Conservation (phyloP, 2,888 invertebrate species). For the Kuschelorhynchus macadamiae region DNA sequence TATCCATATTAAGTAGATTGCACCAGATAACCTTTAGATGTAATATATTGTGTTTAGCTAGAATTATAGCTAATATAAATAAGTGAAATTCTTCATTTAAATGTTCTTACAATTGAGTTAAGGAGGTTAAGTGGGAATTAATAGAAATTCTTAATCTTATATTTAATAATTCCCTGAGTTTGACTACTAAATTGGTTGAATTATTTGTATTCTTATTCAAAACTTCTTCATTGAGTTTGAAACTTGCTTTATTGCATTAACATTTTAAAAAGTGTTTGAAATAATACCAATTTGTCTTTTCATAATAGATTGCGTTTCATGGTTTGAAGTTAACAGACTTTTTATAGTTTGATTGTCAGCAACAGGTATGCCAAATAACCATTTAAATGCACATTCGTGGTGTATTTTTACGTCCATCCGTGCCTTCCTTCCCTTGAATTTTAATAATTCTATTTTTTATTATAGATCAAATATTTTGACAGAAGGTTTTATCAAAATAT, state of each 20-base stretch:
- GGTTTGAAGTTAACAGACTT: constrained; percentile 42
- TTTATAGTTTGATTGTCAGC: constrained; percentile 47
- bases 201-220: constrained; percentile 3
- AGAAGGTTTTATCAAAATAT: background rate
- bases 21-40: constrained; percentile 22
- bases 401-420: background rate
- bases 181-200: background rate
- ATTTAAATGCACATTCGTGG: constrained; percentile 40
- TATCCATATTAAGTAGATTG: too few species aligned
- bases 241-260: background rate
- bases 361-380: constrained; percentile 51
- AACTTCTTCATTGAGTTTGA: constrained; percentile 1
- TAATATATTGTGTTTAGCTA: background rate
- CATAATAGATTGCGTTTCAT: constrained; percentile 32
- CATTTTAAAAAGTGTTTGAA: too few species aligned
- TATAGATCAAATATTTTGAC: background rate
- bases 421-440: constrained; percentile 7
- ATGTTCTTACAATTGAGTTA: background rate
- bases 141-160: too few species aligned
- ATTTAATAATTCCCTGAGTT: background rate
- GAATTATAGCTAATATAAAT: too few species aligned
- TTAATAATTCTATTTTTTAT: constrained; percentile 2
- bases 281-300: constrained; percentile 8
- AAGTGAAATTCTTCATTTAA: too few species aligned
- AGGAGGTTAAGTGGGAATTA: background rate